Percentiles rank a stretch among this genome's conserved stretches.
These are phyloP conservation scores for Centruroides vittatus DNA, from an alignment of 1,140 invertebrate species.

Conservation along the genomic window DNA sequence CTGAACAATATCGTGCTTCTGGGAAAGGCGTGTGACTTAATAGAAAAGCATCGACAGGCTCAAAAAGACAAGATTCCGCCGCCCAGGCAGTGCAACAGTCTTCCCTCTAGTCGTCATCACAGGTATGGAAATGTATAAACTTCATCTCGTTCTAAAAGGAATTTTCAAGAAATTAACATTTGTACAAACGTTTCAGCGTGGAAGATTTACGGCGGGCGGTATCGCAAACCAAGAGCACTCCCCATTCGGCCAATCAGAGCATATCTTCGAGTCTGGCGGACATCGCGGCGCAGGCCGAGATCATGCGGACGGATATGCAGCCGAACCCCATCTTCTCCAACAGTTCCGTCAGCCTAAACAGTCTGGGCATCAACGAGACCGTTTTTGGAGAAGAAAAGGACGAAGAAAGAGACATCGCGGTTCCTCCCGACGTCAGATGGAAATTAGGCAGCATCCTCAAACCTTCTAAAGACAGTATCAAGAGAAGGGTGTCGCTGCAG, in stretches of 20 bases:
- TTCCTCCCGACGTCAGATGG: background rate
- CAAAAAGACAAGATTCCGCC: slow-evolving; percentile 26
- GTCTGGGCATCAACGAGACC: slow-evolving; percentile 22
- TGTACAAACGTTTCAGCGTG: background rate
- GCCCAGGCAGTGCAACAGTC: slow-evolving; percentile 19
- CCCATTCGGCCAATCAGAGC: slow-evolving; percentile 19
- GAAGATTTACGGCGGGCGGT: slow-evolving; percentile 5
- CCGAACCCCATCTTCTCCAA: slow-evolving; percentile 69
- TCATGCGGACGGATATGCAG: slow-evolving; percentile 26
- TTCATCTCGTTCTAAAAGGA: no score
- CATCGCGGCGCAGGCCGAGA: slow-evolving; percentile 20
- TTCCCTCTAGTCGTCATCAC: slow-evolving; percentile 22
- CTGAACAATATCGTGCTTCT: slow-evolving; percentile 74
- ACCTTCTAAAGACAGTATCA: slow-evolving; percentile 6
- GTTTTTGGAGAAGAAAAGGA: slow-evolving; percentile 7
- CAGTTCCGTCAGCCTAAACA: slow-evolving; percentile 57
- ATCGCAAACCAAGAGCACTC: slow-evolving; percentile 16
- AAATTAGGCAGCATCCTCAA: slow-evolving; percentile 7
- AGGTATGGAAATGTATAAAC: no score
- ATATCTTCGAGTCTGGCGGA: slow-evolving; percentile 20
- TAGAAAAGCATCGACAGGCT: slow-evolving; percentile 49
- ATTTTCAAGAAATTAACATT: no score
- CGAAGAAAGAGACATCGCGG: background rate
- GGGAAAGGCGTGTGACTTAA: slow-evolving; percentile 72
- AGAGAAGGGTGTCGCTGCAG: slow-evolving; percentile 11